Conservation (phyloP, 2,888 invertebrate genomes). For the Ethmia dodecea region DNA sequence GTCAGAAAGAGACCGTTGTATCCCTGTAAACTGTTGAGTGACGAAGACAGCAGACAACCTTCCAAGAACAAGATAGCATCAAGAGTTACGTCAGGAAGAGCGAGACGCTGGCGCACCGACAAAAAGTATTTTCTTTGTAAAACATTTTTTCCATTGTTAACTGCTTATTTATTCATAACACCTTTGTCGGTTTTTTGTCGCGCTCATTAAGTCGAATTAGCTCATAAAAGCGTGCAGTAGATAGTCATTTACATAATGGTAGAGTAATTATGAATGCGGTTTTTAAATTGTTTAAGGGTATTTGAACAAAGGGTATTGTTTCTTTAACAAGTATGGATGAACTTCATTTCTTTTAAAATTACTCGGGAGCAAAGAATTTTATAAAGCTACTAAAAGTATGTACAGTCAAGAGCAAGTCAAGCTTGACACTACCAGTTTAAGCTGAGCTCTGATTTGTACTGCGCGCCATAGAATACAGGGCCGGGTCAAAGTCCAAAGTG, state of each 20-base stretch:
- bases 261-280: conserved; percentile 22
- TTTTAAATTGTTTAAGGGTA: conserved; percentile 6
- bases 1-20: conserved; percentile 36
- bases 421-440: too few species aligned
- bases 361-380: too few species aligned
- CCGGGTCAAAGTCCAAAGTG: too few species aligned
- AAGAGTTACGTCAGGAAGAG: conserved; percentile 50
- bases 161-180: conserved; percentile 70
- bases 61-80: conserved; percentile 74
- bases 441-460: too few species aligned
- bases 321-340: too few species aligned
- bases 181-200: conserved; percentile 66
- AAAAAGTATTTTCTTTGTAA: conserved; percentile 45
- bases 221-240: conserved; percentile 35
- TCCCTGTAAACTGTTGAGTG: conserved; percentile 9
- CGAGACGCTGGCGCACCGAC: conserved; percentile 61
- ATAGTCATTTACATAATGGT: conserved; percentile 26
- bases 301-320: background rate
- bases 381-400: too few species aligned
- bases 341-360: too few species aligned
- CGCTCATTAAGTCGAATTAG: conserved; percentile 60
- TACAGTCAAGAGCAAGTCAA: too few species aligned
- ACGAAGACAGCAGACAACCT: conserved; percentile 41
- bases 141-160: conserved; percentile 43
- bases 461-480: too few species aligned